phyloP scores from a whole-genome alignment of 1,140 invertebrate species.

The Drosophila funebris region DNA sequence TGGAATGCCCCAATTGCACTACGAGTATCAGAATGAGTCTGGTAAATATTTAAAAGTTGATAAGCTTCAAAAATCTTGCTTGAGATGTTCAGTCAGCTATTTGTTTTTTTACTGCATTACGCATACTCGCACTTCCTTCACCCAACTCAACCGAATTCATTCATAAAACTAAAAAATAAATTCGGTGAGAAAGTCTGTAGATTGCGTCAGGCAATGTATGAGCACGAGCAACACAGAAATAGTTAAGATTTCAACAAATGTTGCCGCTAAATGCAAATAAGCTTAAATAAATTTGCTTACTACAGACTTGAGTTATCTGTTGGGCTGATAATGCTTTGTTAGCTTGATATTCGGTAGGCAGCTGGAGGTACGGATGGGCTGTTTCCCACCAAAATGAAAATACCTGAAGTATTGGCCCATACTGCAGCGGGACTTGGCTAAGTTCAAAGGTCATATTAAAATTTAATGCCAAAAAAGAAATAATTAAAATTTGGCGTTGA shows the following conservation, averaged over 20 bases:
- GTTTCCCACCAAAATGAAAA: constrained; percentile 55
- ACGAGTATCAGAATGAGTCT: constrained; percentile 36
- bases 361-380: constrained; percentile 17
- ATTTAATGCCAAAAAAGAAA: constrained; percentile 42
- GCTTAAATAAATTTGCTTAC: constrained; percentile 52
- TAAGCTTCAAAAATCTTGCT: constrained; percentile 46
- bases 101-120: constrained; percentile 80
- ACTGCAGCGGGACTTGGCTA: constrained; percentile 57
- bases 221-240: constrained; percentile 33
- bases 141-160: constrained; percentile 59
- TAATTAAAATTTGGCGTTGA: constrained; percentile 60
- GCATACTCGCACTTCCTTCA: constrained; percentile 78
- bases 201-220: constrained; percentile 29
- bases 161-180: constrained; percentile 74
- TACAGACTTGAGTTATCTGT: constrained; percentile 47
- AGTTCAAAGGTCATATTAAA: constrained; percentile 76
- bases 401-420: constrained; percentile 53
- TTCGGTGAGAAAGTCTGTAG: constrained; percentile 42
- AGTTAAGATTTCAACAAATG: constrained; percentile 54
- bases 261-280: constrained; percentile 73
- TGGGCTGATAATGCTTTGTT: constrained; percentile 51
- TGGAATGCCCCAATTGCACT: constrained; percentile 68
- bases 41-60: constrained; percentile 63
- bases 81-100: constrained; percentile 46
- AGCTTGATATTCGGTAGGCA: constrained; percentile 28